Conservation (phyloP, 2,113 vertebrate species). For the Petroica traversi region DNA sequence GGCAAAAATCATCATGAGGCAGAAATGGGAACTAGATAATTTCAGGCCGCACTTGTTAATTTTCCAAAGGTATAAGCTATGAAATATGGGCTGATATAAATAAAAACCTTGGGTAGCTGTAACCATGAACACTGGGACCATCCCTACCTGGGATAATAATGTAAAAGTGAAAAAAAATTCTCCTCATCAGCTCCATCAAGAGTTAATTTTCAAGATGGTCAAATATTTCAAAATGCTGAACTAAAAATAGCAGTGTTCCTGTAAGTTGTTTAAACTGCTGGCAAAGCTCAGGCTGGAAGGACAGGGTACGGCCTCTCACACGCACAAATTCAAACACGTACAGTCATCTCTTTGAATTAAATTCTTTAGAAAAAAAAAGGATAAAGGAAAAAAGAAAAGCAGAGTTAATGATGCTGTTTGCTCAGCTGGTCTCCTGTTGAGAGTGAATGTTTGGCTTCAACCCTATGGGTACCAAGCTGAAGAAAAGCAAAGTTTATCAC, state of each 20-base stretch:
- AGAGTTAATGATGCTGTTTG: not conserved
- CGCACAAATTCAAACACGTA: not conserved
- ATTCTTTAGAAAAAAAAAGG: not conserved
- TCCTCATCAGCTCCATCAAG: not conserved
- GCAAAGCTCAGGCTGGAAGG: not conserved
- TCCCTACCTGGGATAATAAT: not conserved
- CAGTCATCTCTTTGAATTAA: not conserved
- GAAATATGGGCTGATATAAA: not conserved
- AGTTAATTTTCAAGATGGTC: not conserved
- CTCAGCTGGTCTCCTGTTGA: not conserved
- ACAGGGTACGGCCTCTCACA: not conserved
- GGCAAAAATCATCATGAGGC: not conserved
- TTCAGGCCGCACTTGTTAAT: not conserved
- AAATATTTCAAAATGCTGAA: not conserved
- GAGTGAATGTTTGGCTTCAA: not conserved
- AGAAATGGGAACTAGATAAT: not conserved
- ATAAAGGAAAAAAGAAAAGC: not conserved
- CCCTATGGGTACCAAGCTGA: not conserved
- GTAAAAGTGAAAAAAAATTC: not conserved
- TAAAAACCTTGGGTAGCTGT: not conserved
- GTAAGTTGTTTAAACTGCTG: not conserved
- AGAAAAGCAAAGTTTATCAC: not conserved
- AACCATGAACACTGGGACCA: not conserved
- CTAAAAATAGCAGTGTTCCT: constrained; percentile 2
- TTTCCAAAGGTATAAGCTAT: not conserved